Conservation (phyloP, 2,113 vertebrate species). For the Ammodramus savannarum region DNA sequence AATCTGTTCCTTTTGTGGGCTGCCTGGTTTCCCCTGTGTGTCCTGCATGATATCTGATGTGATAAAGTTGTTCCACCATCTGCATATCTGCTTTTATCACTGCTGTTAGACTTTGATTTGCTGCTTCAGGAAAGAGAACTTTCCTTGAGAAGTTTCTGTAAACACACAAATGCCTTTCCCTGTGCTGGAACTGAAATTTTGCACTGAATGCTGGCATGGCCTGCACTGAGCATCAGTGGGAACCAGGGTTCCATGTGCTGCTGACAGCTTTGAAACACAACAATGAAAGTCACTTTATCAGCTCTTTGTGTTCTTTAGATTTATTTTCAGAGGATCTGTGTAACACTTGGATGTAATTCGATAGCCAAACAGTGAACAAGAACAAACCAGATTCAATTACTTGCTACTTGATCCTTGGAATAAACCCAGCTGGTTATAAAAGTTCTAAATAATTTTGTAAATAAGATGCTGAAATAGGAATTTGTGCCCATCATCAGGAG, state of each 20-base stretch:
- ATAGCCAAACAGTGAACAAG: neutral
- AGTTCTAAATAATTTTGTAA: neutral
- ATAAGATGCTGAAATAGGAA: neutral
- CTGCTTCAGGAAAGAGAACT: neutral
- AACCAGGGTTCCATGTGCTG: neutral
- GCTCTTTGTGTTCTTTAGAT: neutral
- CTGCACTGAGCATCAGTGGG: neutral
- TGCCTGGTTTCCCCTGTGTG: neutral
- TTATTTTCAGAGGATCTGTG: neutral
- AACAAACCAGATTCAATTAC: neutral
- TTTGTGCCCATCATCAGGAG: neutral
- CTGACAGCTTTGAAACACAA: neutral
- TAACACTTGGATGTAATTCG: neutral
- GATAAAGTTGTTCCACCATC: neutral
- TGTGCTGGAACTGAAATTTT: neutral
- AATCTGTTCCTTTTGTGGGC: neutral
- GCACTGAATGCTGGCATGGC: neutral
- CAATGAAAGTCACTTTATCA: neutral
- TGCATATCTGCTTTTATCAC: neutral
- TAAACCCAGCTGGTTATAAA: neutral
- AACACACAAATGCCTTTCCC: neutral
- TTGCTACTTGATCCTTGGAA: conserved; percentile 9
- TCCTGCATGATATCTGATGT: neutral
- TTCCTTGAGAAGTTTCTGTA: neutral
- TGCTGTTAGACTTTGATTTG: neutral